Evolutionary conservation across 2,797 vertebrate genomes (phyloP).

Genomic region (Atherinosoma microstoma): DNA sequence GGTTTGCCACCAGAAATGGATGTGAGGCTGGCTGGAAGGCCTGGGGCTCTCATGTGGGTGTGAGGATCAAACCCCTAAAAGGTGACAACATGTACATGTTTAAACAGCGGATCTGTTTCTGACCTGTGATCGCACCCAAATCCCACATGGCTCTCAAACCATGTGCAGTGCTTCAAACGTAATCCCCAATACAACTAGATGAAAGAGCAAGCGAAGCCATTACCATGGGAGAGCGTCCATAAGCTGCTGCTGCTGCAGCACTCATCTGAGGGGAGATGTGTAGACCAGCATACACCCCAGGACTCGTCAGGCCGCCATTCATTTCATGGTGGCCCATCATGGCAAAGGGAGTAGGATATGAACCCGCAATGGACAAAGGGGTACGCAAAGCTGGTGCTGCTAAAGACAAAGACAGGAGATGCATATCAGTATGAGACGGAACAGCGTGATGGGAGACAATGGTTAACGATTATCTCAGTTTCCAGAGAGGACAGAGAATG

Average conservation of each 20-base stretch:
- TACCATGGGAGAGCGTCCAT: conserved; percentile 95
- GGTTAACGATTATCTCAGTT: conserved; percentile 31
- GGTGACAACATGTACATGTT: conserved; percentile 30
- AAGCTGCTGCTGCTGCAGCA: conserved; percentile 92
- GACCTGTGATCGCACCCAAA: conserved; percentile 19
- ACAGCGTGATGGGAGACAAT: conserved; percentile 16
- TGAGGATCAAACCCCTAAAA: conserved; percentile 95
- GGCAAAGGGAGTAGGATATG: conserved; percentile 95
- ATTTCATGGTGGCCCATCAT: conserved; percentile 97
- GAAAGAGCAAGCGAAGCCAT: conserved; percentile 4
- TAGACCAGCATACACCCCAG: conserved; percentile 94
- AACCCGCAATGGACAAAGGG: conserved; percentile 95
- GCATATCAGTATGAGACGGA: conserved; percentile 31
- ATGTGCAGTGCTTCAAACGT: conserved; percentile 16
- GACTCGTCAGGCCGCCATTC: conserved; percentile 94
- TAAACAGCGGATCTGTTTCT: conserved; percentile 19
- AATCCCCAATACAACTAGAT: conserved; percentile 3
- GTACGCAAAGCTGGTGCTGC: conserved; percentile 92
- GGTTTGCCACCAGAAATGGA: conserved; percentile 98
- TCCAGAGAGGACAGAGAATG: conserved; percentile 47
- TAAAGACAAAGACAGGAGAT: conserved; percentile 52
- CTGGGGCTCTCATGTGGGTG: conserved; percentile 97
- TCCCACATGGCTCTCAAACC: conserved; percentile 5
- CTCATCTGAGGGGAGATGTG: conserved; percentile 99
- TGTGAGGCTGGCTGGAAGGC: conserved; percentile 95